Percentiles rank a stretch among this genome's conserved stretches.
Evolutionary conservation across 2,888 invertebrate genomes (phyloP).

Genomic region (Aspidiotus destructor): DNA sequence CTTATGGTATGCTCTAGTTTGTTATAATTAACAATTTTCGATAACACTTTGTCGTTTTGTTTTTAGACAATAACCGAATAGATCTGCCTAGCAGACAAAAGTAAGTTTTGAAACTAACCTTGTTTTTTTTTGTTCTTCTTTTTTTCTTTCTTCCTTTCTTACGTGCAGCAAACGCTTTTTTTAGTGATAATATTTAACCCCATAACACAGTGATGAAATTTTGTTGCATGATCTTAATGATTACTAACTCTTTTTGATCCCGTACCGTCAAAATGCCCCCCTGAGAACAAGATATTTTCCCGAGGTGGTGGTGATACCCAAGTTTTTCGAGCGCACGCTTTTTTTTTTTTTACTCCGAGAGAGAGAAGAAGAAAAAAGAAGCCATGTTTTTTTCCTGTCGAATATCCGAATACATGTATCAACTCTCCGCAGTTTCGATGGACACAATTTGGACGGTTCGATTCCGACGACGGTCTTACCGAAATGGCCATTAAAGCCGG

Average conservation of each 20-base stretch:
- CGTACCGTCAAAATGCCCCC: no score
- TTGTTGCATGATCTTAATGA: no score
- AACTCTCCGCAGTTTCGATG: conserved; percentile 39
- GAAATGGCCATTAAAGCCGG: conserved; percentile 80
- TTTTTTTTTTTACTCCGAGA: no score
- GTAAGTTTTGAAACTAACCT: conserved; percentile 51
- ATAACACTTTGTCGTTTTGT: conserved; percentile 19
- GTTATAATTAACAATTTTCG: conserved; percentile 14
- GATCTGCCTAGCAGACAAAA: conserved; percentile 75
- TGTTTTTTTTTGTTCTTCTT: not conserved
- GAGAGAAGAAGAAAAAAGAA: no score
- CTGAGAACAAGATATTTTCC: no score
- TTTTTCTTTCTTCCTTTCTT: conserved; percentile 8
- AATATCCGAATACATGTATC: no score
- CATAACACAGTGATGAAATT: no score
- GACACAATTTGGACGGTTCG: conserved; percentile 38
- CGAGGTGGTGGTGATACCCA: no score
- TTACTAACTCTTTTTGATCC: no score
- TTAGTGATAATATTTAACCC: no score
- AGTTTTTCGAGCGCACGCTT: no score
- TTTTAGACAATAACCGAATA: conserved; percentile 64
- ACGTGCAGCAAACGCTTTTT: not conserved
- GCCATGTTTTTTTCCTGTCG: no score
- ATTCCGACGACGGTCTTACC: conserved; percentile 28
- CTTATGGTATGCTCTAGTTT: not conserved